Percentiles rank a stretch among this genome's conserved stretches.
Evolutionary conservation across 2,113 vertebrate species (phyloP).

Genomic region (Catharus minimus): DNA sequence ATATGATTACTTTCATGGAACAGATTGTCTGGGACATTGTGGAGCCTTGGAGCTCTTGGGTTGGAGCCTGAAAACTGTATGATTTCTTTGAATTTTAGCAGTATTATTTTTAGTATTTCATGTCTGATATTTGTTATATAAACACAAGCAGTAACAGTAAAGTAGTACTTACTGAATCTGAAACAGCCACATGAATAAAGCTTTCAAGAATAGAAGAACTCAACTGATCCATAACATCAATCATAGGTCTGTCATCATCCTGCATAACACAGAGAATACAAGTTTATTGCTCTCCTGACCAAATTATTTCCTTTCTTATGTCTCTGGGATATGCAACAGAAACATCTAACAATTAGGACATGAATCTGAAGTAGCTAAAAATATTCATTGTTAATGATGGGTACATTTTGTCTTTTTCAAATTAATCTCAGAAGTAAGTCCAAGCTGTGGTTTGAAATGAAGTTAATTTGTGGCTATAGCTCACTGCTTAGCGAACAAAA

Average conservation of each 20-base stretch:
- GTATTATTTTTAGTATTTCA: not conserved
- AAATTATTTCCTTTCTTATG: not conserved
- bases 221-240: slow-evolving; percentile 97
- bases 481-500: slow-evolving; percentile 19
- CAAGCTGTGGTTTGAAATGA: not conserved
- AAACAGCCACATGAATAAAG: slow-evolving; percentile 94
- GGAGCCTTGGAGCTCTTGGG: not conserved
- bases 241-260: slow-evolving; percentile 98
- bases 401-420: not conserved
- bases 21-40: not conserved
- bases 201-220: slow-evolving; percentile 96
- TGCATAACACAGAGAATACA: slow-evolving; percentile 56
- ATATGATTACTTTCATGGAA: not conserved
- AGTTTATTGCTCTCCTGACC: not conserved
- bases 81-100: not conserved
- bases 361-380: not conserved
- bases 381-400: not conserved
- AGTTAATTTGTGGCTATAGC: slow-evolving; percentile 23
- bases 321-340: not conserved
- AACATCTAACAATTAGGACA: not conserved
- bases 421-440: not conserved
- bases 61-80: not conserved
- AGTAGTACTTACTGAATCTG: slow-evolving; percentile 87
- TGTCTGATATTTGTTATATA: not conserved
- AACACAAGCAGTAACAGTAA: slow-evolving; percentile 2